Evolutionary conservation across 2,797 vertebrate genomes (phyloP), one percentile per base, ranked within the genome.

Genomic region (Carapus acus): DNA sequence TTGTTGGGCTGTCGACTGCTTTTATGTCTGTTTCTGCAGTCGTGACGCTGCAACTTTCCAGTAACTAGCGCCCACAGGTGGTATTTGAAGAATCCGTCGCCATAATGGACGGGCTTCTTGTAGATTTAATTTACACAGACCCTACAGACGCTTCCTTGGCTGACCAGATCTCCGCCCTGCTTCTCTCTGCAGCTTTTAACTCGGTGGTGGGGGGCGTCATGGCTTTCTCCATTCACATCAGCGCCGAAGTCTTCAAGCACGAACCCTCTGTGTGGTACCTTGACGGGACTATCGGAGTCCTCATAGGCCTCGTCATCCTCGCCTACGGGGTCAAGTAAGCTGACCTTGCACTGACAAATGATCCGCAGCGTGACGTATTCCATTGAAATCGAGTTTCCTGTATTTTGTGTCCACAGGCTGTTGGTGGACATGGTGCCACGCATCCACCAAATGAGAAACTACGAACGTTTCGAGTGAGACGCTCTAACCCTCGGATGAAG

Each of bases 161-260:
- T 37, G n/a, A 41, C 27, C 39, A 2, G 6, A 22, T 0, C n/a
- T 2, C 9, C 5, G 24, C 24, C 24, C 9, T 27, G 24, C 2
- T 38, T 24, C 9, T 53, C 12, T 54, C 33, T 33, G 2, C 57
- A 98, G 96, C 93, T 24, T 99, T 99, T 70, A 99, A 99, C 85
- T 99, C 96, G 11, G 83, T 98, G 38, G 91, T 99, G 14, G 96
- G 95, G 0, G 94, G 91, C 1, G 56, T 99, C 71, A 99, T 99
- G 96, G 96, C 94, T 7, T 99, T 99, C 89, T 96, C 95, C 74
- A 99, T 99, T 68, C 91, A 98, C 8, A 85, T 98, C 67, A 99
- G 96, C 0, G 96, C 94, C 0, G 94, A 98, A 62, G 94, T 99
- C 42, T 99, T 94, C 70, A 94, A 93, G 73, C 93, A 98, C 18